Conservation (phyloP, 2,888 invertebrate genomes). For the Hypselothyrea guttata region DNA sequence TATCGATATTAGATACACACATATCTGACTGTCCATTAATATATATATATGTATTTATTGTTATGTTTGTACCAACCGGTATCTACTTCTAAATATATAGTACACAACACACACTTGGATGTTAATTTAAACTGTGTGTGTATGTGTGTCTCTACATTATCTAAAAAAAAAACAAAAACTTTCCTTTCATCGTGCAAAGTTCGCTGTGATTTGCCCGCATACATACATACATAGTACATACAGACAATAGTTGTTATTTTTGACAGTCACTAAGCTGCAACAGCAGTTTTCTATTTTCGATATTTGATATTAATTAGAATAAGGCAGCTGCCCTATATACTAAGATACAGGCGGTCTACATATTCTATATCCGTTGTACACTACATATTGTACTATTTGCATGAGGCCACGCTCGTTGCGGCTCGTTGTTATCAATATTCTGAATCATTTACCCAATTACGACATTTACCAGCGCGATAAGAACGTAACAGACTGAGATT, state of each 20-base stretch:
- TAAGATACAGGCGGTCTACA: background rate
- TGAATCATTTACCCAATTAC: slow-evolving; percentile 32
- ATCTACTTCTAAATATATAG: background rate
- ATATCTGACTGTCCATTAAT: no score
- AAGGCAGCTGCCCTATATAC: background rate
- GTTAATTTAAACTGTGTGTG: background rate
- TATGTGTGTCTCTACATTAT: slow-evolving; percentile 9
- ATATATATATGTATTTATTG: background rate
- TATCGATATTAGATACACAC: no score
- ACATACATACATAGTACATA: slow-evolving; percentile 8
- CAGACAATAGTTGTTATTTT: slow-evolving; percentile 23
- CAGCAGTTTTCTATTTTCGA: slow-evolving; percentile 13
- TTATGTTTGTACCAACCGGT: background rate
- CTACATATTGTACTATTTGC: no score
- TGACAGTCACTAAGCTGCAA: slow-evolving; percentile 39
- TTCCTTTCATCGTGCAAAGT: slow-evolving; percentile 38
- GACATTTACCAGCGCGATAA: slow-evolving; percentile 45
- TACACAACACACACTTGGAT: background rate
- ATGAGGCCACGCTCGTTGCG: background rate
- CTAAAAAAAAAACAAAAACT: no score
- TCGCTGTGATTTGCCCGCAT: slow-evolving; percentile 16
- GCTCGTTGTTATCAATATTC: slow-evolving; percentile 37
- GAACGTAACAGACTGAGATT: slow-evolving; percentile 17
- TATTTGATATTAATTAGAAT: slow-evolving; percentile 56
- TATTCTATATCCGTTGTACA: background rate